Conservation (phyloP, 2,113 vertebrate species). For the Enhydra lutris region DNA sequence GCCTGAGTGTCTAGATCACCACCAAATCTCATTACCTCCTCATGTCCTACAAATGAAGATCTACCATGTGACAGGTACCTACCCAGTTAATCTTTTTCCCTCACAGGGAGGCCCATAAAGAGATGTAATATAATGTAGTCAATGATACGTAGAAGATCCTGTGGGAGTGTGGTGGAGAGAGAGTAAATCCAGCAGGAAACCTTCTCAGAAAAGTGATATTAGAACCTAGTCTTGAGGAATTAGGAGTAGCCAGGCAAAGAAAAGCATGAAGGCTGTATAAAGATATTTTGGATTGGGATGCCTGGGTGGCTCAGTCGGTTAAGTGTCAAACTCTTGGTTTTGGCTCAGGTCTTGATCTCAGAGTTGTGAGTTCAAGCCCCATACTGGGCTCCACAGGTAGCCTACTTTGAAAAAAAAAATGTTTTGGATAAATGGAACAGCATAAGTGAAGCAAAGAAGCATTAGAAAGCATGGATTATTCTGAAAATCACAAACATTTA, state of each 20-base stretch:
- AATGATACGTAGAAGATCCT: background rate
- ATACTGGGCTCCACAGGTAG: background rate
- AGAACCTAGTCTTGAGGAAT: background rate
- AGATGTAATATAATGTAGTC: background rate
- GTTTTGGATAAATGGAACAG: background rate
- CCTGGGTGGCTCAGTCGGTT: background rate
- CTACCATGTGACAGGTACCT: background rate
- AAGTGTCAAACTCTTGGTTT: background rate
- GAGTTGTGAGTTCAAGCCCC: background rate
- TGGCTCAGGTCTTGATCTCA: background rate
- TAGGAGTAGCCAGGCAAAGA: background rate
- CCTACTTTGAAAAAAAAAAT: background rate
- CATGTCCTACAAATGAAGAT: constrained; percentile 20
- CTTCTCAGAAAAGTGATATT: background rate
- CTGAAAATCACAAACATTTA: background rate
- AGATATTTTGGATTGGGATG: background rate
- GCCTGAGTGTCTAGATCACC: background rate
- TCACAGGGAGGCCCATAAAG: background rate
- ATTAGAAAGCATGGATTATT: background rate
- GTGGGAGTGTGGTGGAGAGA: background rate
- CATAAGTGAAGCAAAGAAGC: background rate
- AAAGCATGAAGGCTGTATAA: background rate
- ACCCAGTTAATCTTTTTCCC: background rate
- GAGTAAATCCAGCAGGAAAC: background rate
- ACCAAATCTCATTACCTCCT: background rate